These are phyloP conservation scores for Cephalopterus ornatus DNA, from an alignment of 2,113 vertebrate species.

Conservation along the genomic window DNA sequence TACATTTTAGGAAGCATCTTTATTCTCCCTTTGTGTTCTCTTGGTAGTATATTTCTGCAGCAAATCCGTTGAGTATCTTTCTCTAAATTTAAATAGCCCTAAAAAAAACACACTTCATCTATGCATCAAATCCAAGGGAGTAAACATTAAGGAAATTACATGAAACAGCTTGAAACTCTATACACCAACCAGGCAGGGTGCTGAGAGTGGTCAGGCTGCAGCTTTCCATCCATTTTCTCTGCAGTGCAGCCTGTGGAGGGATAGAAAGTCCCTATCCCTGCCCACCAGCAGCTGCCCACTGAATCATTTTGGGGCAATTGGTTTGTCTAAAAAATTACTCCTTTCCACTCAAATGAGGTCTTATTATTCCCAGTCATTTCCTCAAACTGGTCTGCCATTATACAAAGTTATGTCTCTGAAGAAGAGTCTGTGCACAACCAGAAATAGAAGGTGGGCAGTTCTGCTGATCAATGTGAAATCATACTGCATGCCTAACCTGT, in stretches of 20 bases:
- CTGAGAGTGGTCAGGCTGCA: background rate
- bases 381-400: background rate
- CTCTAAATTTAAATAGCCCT: background rate
- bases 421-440: background rate
- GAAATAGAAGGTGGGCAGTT: background rate
- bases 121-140: background rate
- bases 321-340: background rate
- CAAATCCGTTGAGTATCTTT: background rate
- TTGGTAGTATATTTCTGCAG: background rate
- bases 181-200: background rate
- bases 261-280: background rate
- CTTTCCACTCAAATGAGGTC: background rate
- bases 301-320: background rate
- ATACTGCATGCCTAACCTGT: background rate
- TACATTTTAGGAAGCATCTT: background rate
- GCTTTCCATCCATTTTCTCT: background rate
- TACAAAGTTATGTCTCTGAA: background rate
- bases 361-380: background rate
- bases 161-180: background rate
- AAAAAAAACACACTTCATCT: background rate
- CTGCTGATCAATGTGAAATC: background rate
- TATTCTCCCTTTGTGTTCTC: background rate
- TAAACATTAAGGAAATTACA: background rate
- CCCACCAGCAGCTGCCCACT: background rate
- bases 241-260: background rate